phyloP scores from a whole-genome alignment of 2,113 vertebrate genomes.

The Erinaceus europaeus region DNA sequence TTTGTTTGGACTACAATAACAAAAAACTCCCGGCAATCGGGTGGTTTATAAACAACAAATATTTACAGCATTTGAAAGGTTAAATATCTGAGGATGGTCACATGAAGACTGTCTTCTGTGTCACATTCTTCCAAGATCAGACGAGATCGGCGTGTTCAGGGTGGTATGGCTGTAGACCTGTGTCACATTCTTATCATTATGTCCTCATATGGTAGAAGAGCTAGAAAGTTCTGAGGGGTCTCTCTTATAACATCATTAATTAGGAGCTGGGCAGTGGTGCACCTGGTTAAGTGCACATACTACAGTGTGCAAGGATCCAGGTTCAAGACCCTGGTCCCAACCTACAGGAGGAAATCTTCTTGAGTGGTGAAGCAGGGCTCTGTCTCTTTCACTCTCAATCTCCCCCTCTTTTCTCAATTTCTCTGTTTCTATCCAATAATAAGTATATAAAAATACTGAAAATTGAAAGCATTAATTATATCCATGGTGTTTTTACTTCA shows the following conservation, averaged over 20 bases:
- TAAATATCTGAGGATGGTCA: too few species aligned
- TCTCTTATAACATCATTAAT: too few species aligned
- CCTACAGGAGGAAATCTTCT: too few species aligned
- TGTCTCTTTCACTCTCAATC: not conserved
- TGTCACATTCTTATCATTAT: not conserved
- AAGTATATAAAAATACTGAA: too few species aligned
- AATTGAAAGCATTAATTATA: not conserved
- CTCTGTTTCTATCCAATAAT: too few species aligned
- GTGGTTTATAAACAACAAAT: not conserved
- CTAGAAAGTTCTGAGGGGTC: not conserved
- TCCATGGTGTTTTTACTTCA: not conserved
- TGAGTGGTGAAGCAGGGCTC: not conserved
- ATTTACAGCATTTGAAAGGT: not conserved
- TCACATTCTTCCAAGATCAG: too few species aligned
- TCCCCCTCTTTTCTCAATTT: not conserved
- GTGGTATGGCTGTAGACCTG: not conserved
- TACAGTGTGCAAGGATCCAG: too few species aligned
- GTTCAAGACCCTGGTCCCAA: too few species aligned
- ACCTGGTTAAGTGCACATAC: too few species aligned
- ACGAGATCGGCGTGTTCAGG: not conserved
- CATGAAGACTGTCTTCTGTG: too few species aligned
- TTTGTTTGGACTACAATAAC: not conserved
- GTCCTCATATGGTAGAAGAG: not conserved
- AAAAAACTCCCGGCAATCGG: not conserved
- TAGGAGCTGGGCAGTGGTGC: too few species aligned